phyloP scores from a whole-genome alignment of 2,797 vertebrate species.

The Hippocampus kuda region DNA sequence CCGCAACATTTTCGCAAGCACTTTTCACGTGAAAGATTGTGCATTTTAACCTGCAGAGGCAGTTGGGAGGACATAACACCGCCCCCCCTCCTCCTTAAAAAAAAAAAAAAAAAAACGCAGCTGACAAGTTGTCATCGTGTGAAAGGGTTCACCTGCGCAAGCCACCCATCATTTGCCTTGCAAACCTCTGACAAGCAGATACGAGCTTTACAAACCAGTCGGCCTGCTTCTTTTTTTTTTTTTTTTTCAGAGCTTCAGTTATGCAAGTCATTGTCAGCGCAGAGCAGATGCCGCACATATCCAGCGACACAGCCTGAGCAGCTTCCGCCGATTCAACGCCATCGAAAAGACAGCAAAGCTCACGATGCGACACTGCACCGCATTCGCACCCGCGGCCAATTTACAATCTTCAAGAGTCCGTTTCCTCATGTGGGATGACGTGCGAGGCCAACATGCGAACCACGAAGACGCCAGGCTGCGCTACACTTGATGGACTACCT shows the following conservation, averaged over 20 bases:
- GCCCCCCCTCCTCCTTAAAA: background rate
- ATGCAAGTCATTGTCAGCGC: slow-evolving; percentile 25
- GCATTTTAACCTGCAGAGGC: slow-evolving; percentile 10
- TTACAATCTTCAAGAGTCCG: too few species aligned
- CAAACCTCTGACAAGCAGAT: slow-evolving; percentile 51
- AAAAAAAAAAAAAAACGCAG: slow-evolving; percentile 19
- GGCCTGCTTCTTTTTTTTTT: slow-evolving; percentile 26
- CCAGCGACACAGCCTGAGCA: slow-evolving; percentile 10
- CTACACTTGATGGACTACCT: too few species aligned
- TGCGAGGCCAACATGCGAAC: too few species aligned
- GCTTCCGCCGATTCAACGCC: background rate
- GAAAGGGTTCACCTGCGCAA: slow-evolving; percentile 25
- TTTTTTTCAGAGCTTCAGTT: slow-evolving; percentile 33
- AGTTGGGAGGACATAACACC: slow-evolving; percentile 23
- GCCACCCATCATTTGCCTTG: slow-evolving; percentile 52
- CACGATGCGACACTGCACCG: background rate
- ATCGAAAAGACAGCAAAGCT: background rate
- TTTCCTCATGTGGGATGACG: too few species aligned
- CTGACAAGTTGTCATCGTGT: slow-evolving; percentile 13
- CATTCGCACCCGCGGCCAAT: too few species aligned
- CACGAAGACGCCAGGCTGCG: too few species aligned
- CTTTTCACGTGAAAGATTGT: background rate
- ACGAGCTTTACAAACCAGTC: slow-evolving; percentile 55
- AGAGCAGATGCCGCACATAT: slow-evolving; percentile 20
- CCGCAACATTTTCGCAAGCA: background rate